These are phyloP conservation scores for Aricia artaxerxes DNA, from an alignment of 2,888 invertebrate species.

Conservation along the genomic window DNA sequence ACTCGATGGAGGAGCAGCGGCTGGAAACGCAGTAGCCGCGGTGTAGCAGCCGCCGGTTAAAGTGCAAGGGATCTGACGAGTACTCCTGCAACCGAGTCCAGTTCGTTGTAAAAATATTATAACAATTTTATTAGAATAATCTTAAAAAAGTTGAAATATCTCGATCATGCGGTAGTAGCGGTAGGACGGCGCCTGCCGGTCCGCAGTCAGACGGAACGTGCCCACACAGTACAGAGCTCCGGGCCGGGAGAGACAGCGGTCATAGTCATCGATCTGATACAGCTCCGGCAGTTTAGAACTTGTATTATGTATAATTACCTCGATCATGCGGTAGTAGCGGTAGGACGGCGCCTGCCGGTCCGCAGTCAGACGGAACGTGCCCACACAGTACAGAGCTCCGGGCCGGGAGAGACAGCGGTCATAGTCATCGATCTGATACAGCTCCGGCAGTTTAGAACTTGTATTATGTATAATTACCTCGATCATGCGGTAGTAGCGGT, in stretches of 20 bases:
- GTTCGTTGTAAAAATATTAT: too few relatives aligned
- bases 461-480: too few relatives aligned
- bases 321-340: too few relatives aligned
- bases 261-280: conserved; percentile 63
- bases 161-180: too few relatives aligned
- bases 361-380: background rate
- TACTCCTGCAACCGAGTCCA: conserved; percentile 50
- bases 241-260: too few relatives aligned
- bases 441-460: too few relatives aligned
- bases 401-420: conserved; percentile 48
- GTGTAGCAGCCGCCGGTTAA: conserved; percentile 55
- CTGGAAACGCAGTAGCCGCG: conserved; percentile 67
- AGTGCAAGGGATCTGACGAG: conserved; percentile 52
- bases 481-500: too few relatives aligned
- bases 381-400: conserved; percentile 41
- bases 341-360: conserved; percentile 41
- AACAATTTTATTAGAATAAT: too few relatives aligned
- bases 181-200: too few relatives aligned
- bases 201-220: too few relatives aligned
- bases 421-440: background rate
- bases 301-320: conserved; percentile 30
- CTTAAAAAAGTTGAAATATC: conserved; percentile 24
- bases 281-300: conserved; percentile 52
- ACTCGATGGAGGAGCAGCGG: conserved; percentile 45
- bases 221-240: too few relatives aligned